phyloP scores from a whole-genome alignment of 2,113 vertebrate genomes.

The Hystrix cristata region DNA sequence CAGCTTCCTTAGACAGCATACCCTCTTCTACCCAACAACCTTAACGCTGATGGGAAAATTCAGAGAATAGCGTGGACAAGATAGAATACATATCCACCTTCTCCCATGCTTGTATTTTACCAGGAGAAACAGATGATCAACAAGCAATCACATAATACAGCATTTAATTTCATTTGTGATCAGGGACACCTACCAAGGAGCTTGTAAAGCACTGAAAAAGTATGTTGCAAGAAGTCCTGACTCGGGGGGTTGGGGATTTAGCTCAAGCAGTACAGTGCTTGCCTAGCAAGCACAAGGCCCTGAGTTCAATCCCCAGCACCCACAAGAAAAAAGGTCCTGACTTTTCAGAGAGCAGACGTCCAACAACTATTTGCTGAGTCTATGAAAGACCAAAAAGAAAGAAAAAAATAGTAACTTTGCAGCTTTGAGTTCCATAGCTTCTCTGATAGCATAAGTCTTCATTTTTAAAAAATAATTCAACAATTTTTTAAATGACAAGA shows the following conservation, averaged over 20 bases:
- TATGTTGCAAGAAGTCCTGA: not conserved
- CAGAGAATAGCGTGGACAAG: not conserved
- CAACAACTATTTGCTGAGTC: slow-evolving; percentile 19
- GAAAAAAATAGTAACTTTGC: not conserved
- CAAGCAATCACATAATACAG: not conserved
- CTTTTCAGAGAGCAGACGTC: not conserved
- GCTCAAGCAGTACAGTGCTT: no score
- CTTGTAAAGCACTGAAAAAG: not conserved
- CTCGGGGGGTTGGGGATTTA: not conserved
- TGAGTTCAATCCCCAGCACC: no score
- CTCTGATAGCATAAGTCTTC: not conserved
- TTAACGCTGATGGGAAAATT: not conserved
- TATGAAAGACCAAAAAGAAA: not conserved
- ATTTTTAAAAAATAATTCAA: not conserved
- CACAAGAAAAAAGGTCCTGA: no score
- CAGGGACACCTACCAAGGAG: not conserved
- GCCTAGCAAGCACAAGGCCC: no score
- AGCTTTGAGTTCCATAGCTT: not conserved
- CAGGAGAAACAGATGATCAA: not conserved
- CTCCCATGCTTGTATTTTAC: not conserved
- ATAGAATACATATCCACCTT: not conserved
- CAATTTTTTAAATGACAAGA: not conserved
- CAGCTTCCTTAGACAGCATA: not conserved
- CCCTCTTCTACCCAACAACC: not conserved
- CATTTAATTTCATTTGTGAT: not conserved